These are phyloP conservation scores for Hyla sarda DNA, from an alignment of 2,113 vertebrate species.

Conservation along the genomic window DNA sequence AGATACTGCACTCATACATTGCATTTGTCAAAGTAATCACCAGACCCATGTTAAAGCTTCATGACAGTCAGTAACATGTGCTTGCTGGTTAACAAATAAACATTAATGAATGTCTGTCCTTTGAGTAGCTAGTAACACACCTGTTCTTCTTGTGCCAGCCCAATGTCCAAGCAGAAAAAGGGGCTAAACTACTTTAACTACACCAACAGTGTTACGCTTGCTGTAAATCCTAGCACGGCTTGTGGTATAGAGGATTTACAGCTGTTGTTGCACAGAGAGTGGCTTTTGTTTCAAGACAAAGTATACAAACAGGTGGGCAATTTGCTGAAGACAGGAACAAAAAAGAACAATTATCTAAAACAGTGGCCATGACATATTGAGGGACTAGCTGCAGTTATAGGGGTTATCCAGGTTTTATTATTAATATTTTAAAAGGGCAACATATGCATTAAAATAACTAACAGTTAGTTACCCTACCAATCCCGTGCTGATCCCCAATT, in stretches of 20 bases:
- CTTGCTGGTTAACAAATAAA: neutral
- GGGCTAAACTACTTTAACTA: neutral
- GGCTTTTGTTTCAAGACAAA: constrained; percentile 10
- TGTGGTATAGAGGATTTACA: constrained; percentile 9
- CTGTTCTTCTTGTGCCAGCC: constrained; percentile 20
- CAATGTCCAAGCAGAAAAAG: too few species aligned
- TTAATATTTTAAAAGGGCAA: too few species aligned
- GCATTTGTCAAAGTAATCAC: neutral
- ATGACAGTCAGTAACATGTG: constrained; percentile 31
- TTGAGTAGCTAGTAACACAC: constrained; percentile 30
- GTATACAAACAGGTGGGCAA: constrained; percentile 24
- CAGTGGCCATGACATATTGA: neutral
- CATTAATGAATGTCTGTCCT: neutral
- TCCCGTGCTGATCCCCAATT: too few species aligned
- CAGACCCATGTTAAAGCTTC: too few species aligned
- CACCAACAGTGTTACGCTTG: neutral
- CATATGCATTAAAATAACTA: too few species aligned
- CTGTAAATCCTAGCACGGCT: neutral
- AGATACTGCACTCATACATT: too few species aligned
- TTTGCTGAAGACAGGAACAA: neutral
- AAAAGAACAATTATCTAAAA: constrained; percentile 15
- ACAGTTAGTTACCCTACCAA: too few species aligned
- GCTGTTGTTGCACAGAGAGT: constrained; percentile 23
- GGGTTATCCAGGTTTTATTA: too few species aligned
- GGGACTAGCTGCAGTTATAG: neutral